Evolutionary conservation across 2,113 vertebrate genomes (phyloP), one percentile per base, ranked within the genome.

Genomic region (Poicephalus meyeri): DNA sequence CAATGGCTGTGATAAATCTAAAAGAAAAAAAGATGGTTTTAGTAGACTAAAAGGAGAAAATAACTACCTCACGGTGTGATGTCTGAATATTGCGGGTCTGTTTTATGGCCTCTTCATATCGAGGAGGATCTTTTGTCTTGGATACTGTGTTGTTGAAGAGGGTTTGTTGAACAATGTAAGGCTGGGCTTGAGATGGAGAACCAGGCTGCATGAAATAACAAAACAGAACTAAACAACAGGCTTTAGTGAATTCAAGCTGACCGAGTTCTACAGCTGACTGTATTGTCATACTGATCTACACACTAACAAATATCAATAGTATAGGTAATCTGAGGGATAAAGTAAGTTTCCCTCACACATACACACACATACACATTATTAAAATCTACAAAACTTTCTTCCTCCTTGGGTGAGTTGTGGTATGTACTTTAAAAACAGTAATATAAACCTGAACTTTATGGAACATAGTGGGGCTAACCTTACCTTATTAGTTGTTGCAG

Each of bases 51-150:
- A 56, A 74, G 31, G 39, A 79, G 60, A 7, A 77, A 80, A 29
- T 13, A 50, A 87, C 80, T 86, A 99, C 99, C 99, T 99, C 99
- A 49, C 98, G 97, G 7, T 97, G 91, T 0, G 97, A 82, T 42
- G 98, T 25, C 80, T 98, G 99, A 88, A 98, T 64, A 23, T 93
- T 98, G 85, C 99, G 99, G 2, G 98, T 99, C 97, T 99, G 99
- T 94, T 99, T 99, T 95, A 99, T 98, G 47, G 99, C 99, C 55
- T 99, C 99, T 97, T 99, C 99, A 0, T 99, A 99, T 78, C 99
- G 98, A 55, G 99, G 99, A 23, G 99, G 99, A 77, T 99, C 99
- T 97, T 98, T 98, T 18, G 97, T 96, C 97, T 99, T 99, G 63
- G 98, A 98, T 70, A 95, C 95, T 28, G 98, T 98, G 90, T 83